Conservation (phyloP, 1,140 invertebrate species). For the Drosophila subobscura region DNA sequence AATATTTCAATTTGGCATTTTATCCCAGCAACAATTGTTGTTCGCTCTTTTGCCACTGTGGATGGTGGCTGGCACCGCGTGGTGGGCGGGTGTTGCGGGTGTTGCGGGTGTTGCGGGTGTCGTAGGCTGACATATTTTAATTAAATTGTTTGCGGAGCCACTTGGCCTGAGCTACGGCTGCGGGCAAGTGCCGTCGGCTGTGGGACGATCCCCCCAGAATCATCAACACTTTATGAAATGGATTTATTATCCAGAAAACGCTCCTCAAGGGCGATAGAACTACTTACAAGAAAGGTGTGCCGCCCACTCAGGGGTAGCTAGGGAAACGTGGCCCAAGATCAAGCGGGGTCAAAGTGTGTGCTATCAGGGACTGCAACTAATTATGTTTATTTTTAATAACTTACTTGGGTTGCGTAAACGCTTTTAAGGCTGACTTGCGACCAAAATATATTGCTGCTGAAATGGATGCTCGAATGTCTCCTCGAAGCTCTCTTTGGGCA, state of each 20-base stretch:
- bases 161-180: neutral
- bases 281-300: too few relatives aligned
- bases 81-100: constrained; percentile 6
- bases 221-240: constrained; percentile 42
- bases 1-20: constrained; percentile 79
- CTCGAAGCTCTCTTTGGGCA: too few relatives aligned
- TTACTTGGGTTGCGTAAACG: too few relatives aligned
- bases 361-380: too few relatives aligned
- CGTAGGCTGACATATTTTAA: constrained; percentile 72
- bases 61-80: neutral
- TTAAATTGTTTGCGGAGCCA: constrained; percentile 70
- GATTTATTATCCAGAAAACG: constrained; percentile 10
- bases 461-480: too few relatives aligned
- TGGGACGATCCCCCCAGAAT: constrained; percentile 21
- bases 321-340: too few relatives aligned
- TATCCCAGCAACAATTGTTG: constrained; percentile 65
- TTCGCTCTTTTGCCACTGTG: constrained; percentile 4
- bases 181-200: neutral
- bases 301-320: too few relatives aligned
- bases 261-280: neutral
- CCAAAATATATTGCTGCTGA: too few relatives aligned
- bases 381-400: too few relatives aligned
- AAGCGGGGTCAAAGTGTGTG: too few relatives aligned
- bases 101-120: constrained; percentile 16
- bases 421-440: too few relatives aligned